A percentile compares a stretch with the other conserved stretches of the same genome.
Evolutionary conservation across 2,888 invertebrate genomes (phyloP).

Genomic region (Sminthurinus aureus): DNA sequence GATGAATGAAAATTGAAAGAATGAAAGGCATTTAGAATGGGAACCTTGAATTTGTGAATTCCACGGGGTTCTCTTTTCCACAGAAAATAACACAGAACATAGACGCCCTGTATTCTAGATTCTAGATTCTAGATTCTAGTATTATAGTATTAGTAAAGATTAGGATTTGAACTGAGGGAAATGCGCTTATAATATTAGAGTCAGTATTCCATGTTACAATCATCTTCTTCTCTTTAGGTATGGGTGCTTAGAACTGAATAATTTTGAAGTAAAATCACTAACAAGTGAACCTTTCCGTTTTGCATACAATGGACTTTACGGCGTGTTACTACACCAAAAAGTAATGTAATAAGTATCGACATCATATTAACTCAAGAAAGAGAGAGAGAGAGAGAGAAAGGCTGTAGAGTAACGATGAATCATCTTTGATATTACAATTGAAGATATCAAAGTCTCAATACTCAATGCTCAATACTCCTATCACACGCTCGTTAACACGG

Average conservation of each 20-base stretch:
- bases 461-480: no score
- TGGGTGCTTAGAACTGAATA: background rate
- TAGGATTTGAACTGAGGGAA: background rate
- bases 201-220: no score
- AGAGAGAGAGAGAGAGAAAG: conserved; percentile 9
- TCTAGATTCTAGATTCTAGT: no score
- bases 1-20: no score
- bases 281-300: background rate
- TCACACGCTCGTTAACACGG: no score
- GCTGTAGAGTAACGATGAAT: background rate
- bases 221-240: background rate
- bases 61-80: background rate
- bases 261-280: background rate
- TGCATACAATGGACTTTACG: conserved; percentile 11
- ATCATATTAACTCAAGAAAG: background rate
- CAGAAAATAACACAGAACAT: no score
- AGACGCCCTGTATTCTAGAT: no score
- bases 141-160: background rate
- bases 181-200: no score
- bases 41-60: background rate
- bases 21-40: background rate
- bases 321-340: no score
- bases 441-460: no score
- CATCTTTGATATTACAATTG: no score
- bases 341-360: background rate